These are phyloP conservation scores for Uropsilus gracilis DNA, from an alignment of 2,113 vertebrate genomes.

Conservation along the genomic window DNA sequence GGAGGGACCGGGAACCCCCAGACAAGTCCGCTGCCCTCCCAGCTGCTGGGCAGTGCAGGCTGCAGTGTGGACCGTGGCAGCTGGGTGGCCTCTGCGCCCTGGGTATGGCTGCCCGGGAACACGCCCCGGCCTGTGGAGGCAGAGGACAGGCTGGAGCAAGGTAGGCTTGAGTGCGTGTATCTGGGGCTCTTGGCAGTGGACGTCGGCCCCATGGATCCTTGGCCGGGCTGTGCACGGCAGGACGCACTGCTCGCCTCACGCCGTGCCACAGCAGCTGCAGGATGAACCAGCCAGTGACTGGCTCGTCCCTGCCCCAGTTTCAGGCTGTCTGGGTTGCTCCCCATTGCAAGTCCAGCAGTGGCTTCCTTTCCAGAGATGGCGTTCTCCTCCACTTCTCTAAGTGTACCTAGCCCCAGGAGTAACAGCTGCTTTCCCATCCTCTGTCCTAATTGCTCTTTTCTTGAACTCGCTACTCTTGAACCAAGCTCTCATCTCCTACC, in stretches of 20 bases:
- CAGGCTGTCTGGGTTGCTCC: not conserved
- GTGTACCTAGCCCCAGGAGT: not conserved
- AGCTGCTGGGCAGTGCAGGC: not conserved
- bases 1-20: not conserved
- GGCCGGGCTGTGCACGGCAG: too few species aligned
- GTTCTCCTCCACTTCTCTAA: not conserved
- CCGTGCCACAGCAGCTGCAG: too few species aligned
- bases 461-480: not conserved
- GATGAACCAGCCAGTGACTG: not conserved
- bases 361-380: constrained; percentile 40
- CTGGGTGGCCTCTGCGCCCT: not conserved
- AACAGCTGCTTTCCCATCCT: not conserved
- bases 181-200: not conserved
- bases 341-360: not conserved
- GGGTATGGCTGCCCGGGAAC: not conserved
- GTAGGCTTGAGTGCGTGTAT: not conserved
- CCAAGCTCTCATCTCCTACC: not conserved
- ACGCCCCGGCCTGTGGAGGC: not conserved
- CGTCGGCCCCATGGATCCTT: not conserved
- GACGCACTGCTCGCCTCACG: not conserved
- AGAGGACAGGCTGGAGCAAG: not conserved
- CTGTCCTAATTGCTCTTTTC: not conserved
- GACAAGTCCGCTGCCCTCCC: not conserved
- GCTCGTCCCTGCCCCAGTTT: not conserved
- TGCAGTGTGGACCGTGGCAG: not conserved